A percentile compares a stretch with the other conserved stretches of the same genome.
Conservation (phyloP, 2,113 vertebrate species). For the Sturnus vulgaris region DNA sequence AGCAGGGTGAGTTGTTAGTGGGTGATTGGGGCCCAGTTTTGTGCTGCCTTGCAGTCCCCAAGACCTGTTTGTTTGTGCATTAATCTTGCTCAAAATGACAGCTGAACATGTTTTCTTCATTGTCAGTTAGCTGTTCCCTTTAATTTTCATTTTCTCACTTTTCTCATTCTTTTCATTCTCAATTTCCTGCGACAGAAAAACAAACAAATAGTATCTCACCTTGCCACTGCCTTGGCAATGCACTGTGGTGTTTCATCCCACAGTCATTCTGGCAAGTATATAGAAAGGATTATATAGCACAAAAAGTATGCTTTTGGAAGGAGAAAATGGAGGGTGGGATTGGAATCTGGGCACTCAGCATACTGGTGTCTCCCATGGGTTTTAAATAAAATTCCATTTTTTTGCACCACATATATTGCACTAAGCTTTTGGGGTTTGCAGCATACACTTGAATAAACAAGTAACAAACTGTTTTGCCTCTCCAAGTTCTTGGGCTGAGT, state of each 20-base stretch:
- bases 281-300: neutral
- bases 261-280: neutral
- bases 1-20: neutral
- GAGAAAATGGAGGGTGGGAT: neutral
- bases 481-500: neutral
- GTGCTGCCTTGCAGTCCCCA: neutral
- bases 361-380: neutral
- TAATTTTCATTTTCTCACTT: neutral
- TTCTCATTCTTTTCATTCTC: neutral
- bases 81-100: neutral
- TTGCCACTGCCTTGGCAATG: neutral
- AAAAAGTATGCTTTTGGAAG: neutral
- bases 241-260: neutral
- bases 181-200: neutral
- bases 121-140: neutral
- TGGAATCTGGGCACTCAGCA: neutral
- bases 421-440: neutral
- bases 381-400: neutral
- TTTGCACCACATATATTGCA: neutral
- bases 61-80: neutral
- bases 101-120: neutral
- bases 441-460: fast-evolving
- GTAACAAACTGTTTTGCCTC: neutral
- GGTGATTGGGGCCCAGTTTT: neutral
- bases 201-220: neutral